A percentile compares a stretch with the other conserved stretches of the same genome.
These are phyloP conservation scores for Myripristis jacobus DNA, from an alignment of 2,797 vertebrate species.

Conservation along the genomic window DNA sequence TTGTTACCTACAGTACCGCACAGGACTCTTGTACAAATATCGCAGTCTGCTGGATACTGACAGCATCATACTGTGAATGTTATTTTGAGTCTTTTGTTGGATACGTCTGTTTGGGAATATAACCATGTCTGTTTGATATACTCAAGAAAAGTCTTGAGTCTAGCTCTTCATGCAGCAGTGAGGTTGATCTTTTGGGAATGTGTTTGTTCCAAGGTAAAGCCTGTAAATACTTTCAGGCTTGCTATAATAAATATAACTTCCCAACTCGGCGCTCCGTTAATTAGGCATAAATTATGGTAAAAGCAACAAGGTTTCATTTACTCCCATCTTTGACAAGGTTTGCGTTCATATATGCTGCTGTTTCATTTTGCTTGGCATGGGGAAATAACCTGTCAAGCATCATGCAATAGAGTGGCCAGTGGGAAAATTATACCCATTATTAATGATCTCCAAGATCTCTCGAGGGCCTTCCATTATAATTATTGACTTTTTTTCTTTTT, in stretches of 20 bases:
- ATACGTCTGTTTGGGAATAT: constrained; percentile 27
- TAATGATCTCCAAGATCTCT: constrained; percentile 74
- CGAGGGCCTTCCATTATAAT: constrained; percentile 77
- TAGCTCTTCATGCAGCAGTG: background rate
- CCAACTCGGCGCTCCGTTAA: constrained; percentile 6
- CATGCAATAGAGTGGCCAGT: constrained; percentile 49
- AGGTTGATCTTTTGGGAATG: constrained; percentile 10
- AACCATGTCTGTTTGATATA: constrained; percentile 21
- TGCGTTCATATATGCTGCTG: constrained; percentile 21
- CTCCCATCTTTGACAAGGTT: constrained; percentile 25
- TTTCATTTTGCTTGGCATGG: constrained; percentile 43
- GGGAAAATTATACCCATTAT: constrained; percentile 75
- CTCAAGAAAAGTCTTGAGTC: background rate
- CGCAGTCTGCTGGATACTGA: constrained; percentile 28
- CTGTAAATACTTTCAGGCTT: constrained; percentile 29
- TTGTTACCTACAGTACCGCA: background rate
- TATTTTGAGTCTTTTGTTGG: constrained; percentile 42
- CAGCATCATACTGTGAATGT: constrained; percentile 5
- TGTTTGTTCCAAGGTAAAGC: constrained; percentile 22
- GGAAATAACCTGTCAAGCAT: constrained; percentile 70
- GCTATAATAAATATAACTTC: background rate
- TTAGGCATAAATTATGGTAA: background rate
- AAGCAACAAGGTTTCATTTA: constrained; percentile 2
- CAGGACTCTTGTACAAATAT: constrained; percentile 6
- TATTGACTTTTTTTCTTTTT: constrained; percentile 69